These are phyloP conservation scores for Oscheius sp. DNA, from an alignment of 2,888 invertebrate species.

Conservation along the genomic window DNA sequence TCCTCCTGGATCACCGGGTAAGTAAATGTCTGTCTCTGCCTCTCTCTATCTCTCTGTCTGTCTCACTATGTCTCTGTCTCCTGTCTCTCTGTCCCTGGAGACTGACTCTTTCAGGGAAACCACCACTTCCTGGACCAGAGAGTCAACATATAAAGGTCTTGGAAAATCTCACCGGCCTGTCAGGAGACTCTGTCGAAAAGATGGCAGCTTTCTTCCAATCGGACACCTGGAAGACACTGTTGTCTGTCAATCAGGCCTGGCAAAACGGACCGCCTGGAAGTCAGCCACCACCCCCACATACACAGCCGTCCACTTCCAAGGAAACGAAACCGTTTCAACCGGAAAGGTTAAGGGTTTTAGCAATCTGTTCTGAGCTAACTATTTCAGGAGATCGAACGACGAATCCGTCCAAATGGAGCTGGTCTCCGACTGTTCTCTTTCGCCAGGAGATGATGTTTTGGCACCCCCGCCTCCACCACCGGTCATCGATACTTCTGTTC, in stretches of 20 bases:
- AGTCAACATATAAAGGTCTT: background rate
- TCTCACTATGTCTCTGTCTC: too few species aligned
- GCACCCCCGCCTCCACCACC: slow-evolving; percentile 28
- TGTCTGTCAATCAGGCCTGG: background rate
- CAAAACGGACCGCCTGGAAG: background rate
- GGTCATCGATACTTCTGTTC: background rate
- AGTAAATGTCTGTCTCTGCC: too few species aligned
- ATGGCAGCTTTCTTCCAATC: slow-evolving; percentile 23
- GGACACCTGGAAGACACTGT: slow-evolving; percentile 10
- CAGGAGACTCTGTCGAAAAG: slow-evolving; percentile 28
- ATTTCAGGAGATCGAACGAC: slow-evolving; percentile 18
- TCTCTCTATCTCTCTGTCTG: background rate
- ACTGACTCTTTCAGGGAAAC: too few species aligned
- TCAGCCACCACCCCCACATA: background rate
- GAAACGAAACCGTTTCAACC: background rate
- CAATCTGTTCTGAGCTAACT: too few species aligned
- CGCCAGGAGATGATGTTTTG: slow-evolving; percentile 14
- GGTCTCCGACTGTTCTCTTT: slow-evolving; percentile 46
- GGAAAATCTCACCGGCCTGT: slow-evolving; percentile 40
- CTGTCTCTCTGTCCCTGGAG: too few species aligned
- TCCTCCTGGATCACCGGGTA: slow-evolving; percentile 50
- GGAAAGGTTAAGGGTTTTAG: background rate
- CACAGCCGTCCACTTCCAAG: background rate
- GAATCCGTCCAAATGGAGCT: slow-evolving; percentile 54
- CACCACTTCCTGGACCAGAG: background rate